Base-by-base conservation (phyloP, 2,888 invertebrate species). In the Drosophila nigritarsus region DNA sequence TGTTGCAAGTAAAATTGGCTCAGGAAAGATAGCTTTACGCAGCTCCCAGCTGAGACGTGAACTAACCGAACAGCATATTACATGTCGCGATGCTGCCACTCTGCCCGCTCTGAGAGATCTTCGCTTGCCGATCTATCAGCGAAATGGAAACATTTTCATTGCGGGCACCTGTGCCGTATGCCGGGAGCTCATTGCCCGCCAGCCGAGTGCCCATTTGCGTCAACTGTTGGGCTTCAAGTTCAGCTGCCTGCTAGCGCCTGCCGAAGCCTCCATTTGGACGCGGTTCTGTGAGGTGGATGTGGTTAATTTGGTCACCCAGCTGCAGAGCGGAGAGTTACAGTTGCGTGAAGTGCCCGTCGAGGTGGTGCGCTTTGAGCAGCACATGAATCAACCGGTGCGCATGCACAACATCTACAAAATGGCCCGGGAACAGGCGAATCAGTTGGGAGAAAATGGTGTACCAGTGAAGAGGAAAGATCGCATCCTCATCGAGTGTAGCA, bases 281-380 rank as follows among this genome's bases (percentile, higher is more conserved):
- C 96, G 96, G 88, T 98, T 98, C 91, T 98, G 98, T 94, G 98
- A 98, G 94, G 94, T 97, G 5, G 97, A 98, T 90, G 93, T 98
- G 50, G 94, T 96, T 15, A 92, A 93, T 61, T 94, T 95, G 1
- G 82, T 91, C 0, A 79, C 78, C n/a, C 60, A 77, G 11, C 65
- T 91, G 9, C 75, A 96, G 0, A 94, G 94, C 72, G 87, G 93
- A n/a, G 75, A 80, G 2, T 70, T 78, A 7, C 73, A 78, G 7
- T 55, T 79, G 36, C 90, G 92, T 15, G 90, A 91, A 61, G 87
- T 98, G 62, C 97, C 98, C 0, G 91, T 93, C n/a, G 95, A 96
- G 87, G 92, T 98, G 58, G 94, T 96, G 1, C 94, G 96, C 75
- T 97, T 98, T 90, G 98, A 99, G 93, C 94, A 95, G 77, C 98